Percentiles rank a stretch among this genome's conserved stretches.
These are phyloP conservation scores for Nanger granti DNA, from an alignment of 2,113 vertebrate genomes.

Conservation along the genomic window DNA sequence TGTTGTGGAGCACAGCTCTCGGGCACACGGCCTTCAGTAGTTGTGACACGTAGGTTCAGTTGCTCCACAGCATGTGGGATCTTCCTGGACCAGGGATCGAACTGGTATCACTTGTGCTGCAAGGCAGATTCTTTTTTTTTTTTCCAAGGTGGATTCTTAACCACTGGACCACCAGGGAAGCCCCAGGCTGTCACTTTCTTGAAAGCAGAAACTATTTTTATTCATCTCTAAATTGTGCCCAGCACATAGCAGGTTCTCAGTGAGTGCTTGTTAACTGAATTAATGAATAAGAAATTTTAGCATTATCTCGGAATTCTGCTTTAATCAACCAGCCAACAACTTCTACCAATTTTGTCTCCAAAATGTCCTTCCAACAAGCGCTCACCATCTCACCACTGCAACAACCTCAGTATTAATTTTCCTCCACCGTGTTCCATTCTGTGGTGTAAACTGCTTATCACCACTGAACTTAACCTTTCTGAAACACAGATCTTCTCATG, in stretches of 20 bases:
- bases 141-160: neutral
- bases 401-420: neutral
- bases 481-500: neutral
- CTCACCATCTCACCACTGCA: neutral
- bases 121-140: neutral
- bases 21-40: neutral
- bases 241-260: neutral
- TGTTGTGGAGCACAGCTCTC: neutral
- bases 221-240: neutral
- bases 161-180: neutral
- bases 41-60: neutral
- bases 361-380: neutral
- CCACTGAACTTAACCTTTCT: neutral
- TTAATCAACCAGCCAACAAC: neutral
- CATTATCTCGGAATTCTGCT: neutral
- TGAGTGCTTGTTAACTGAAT: neutral
- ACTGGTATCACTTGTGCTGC: neutral
- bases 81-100: neutral
- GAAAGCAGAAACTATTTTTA: neutral
- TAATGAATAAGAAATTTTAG: neutral
- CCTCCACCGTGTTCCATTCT: neutral
- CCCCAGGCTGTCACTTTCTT: neutral
- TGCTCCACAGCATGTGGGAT: neutral
- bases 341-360: neutral
- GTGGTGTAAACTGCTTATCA: neutral